Evolutionary conservation across 2,797 vertebrate genomes (phyloP).

Genomic region (Anolis apletophallus): DNA sequence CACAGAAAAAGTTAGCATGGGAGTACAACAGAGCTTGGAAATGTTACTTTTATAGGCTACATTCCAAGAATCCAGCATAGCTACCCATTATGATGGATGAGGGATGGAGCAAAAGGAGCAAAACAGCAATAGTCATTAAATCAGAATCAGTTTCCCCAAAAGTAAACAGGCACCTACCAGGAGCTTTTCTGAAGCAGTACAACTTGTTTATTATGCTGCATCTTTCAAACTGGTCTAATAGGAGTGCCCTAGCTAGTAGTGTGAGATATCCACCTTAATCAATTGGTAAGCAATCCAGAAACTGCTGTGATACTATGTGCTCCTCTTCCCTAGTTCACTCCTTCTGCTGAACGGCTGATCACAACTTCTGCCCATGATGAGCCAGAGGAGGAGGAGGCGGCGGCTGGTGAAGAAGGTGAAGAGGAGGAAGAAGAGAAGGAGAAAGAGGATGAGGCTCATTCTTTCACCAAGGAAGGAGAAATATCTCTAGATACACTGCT

Average conservation of each 20-base stretch:
- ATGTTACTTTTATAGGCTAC: background rate
- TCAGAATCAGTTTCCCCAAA: too few relatives aligned
- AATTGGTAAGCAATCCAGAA: background rate
- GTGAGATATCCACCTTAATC: background rate
- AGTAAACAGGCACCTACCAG: background rate
- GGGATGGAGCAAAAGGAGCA: background rate
- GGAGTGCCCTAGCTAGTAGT: background rate
- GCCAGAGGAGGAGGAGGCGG: slow-evolving; percentile 27
- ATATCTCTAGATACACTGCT: slow-evolving; percentile 85
- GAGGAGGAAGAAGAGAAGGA: slow-evolving; percentile 50
- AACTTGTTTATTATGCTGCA: background rate
- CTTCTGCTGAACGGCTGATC: background rate
- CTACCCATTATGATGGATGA: background rate
- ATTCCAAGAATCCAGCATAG: too few relatives aligned
- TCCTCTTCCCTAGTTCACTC: slow-evolving; percentile 56
- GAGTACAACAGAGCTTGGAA: background rate
- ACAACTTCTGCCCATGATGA: slow-evolving; percentile 44
- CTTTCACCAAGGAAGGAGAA: slow-evolving; percentile 60
- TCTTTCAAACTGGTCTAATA: background rate
- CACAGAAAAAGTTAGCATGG: background rate
- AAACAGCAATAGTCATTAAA: too few relatives aligned
- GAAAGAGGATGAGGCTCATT: slow-evolving; percentile 55
- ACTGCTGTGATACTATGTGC: background rate
- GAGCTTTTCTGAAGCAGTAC: background rate
- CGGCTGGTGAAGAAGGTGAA: slow-evolving; percentile 25